Evolutionary conservation across 2,888 invertebrate genomes (phyloP), one percentile per base, ranked within the genome.

Genomic region (Sepioteuthis lessoniana): DNA sequence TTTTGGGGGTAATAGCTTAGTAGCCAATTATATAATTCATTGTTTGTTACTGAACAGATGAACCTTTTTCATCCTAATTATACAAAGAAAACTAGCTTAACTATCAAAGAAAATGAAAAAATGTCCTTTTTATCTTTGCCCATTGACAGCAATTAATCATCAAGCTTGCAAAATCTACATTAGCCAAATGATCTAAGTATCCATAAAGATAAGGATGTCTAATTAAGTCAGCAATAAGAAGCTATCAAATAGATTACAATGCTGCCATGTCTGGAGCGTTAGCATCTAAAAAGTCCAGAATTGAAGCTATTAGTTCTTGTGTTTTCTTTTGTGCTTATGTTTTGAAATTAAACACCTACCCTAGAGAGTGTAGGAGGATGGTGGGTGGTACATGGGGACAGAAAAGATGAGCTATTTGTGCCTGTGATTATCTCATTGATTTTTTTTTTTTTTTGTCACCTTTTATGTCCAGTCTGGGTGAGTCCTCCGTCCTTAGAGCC

Each of bases 301-400:
- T 37, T 92, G 92, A 46, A 38, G n/a, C 31, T 47, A 92, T 76
- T 76, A 76, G 76, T n/a, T 35, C 76, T 76, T 76, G 13, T 76
- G 76, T 76, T 76, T 76, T 76, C 76, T 76, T 76, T 76, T 76
- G n/a, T 76, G 76, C 76, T 76, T 76, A 76, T 76, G 76, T 76
- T 76, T 76, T 76, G 76, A 76, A 76, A 76, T 76, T 16, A 76
- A 76, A 76, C 76, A 76, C n/a, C 76, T 76, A n/a, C 76, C n/a
- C n/a, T 13, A 76, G 76, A 0, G n/a, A n/a, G n/a, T n/a, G 76
- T 13, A 35, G n/a, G 35, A 19, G 76, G 35, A 76, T 10, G 35
- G 2, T n/a, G 13, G n/a, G n/a, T 76, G n/a, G 55, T 28, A 55
- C 55, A 21, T 55, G 55, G 55, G 21, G 28, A 55, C 55, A 55